A percentile compares a stretch with the other conserved stretches of the same genome.
Evolutionary conservation across 1,140 invertebrate species (phyloP).

Genomic region (Cotesia typhae): DNA sequence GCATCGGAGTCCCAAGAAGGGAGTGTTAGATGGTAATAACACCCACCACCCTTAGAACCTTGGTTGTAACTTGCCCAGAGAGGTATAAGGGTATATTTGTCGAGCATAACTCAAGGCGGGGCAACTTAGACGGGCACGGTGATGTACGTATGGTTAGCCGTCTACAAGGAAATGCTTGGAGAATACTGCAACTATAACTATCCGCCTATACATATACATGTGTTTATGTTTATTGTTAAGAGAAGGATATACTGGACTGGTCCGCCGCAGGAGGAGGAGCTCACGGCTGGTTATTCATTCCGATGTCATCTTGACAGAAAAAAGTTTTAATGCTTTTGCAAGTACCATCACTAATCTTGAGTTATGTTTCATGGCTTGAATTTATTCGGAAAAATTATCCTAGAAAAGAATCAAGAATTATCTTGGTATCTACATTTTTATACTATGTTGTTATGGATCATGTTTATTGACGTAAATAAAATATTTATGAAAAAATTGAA

Average conservation of each 20-base stretch:
- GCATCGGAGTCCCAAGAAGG: constrained; percentile 15
- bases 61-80: constrained; percentile 5
- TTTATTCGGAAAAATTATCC: no score
- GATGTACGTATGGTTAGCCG: constrained; percentile 61
- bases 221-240: not conserved
- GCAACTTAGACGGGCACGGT: constrained; percentile 55
- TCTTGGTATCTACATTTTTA: no score
- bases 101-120: constrained; percentile 62
- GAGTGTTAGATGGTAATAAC: constrained; percentile 60
- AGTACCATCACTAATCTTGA: no score
- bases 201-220: not conserved
- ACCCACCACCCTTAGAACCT: constrained; percentile 45
- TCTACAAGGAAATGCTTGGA: constrained; percentile 24
- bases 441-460: no score
- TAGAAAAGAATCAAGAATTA: no score
- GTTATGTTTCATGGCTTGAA: no score
- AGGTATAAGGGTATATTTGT: constrained; percentile 62
- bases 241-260: constrained; percentile 19
- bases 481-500: no score
- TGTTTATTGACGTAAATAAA: no score
- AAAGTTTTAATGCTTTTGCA: no score
- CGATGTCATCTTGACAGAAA: no score
- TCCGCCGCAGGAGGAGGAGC: no score
- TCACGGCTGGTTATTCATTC: no score
- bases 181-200: not conserved